phyloP scores from a whole-genome alignment of 2,113 vertebrate species.

The Burhinus oedicnemus region DNA sequence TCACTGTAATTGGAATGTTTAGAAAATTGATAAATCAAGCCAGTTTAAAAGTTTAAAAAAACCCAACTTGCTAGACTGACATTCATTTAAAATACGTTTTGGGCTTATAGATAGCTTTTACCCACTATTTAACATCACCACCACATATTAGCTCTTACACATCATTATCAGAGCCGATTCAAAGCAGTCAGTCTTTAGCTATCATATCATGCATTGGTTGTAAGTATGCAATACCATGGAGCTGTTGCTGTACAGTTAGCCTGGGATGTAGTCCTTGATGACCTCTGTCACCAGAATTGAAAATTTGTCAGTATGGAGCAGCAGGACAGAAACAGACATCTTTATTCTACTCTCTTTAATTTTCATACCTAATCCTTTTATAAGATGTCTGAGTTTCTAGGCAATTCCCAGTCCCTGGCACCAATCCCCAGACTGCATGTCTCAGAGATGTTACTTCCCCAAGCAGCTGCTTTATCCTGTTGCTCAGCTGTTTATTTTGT shows the following conservation, averaged over 20 bases:
- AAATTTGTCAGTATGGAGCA: neutral
- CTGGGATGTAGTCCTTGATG: neutral
- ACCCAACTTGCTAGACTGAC: neutral
- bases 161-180: neutral
- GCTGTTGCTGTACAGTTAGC: neutral
- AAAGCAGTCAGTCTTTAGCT: neutral
- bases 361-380: neutral
- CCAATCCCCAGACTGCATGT: no score
- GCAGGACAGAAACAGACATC: neutral
- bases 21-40: neutral
- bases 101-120: neutral
- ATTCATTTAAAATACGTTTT: neutral
- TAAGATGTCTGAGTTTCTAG: neutral
- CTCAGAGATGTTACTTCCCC: neutral
- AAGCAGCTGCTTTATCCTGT: neutral
- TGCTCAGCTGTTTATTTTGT: neutral
- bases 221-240: neutral
- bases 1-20: neutral
- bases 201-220: neutral
- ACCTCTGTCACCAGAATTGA: neutral
- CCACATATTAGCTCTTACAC: neutral
- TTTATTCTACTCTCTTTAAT: neutral
- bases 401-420: neutral
- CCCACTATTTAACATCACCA: neutral
- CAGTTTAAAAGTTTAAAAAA: neutral